Base-by-base conservation (phyloP, 1,140 invertebrate species). In the Asbolus verrucosus region DNA sequence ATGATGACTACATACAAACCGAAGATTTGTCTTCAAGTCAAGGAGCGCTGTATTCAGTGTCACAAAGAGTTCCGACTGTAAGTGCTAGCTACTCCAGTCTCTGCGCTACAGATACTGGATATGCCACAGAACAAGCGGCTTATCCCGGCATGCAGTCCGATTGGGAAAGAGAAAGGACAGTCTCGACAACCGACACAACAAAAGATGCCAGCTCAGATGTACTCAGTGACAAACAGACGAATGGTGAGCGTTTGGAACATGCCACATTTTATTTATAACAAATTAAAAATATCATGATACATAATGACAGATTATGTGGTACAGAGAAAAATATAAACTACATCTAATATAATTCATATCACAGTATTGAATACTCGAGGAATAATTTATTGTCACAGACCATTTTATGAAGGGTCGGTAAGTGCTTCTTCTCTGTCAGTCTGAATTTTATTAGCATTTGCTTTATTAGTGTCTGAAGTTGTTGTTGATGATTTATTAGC, bases 11-110 rank as follows among this genome's bases (percentile, higher is more conserved):
- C 41, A 70, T 72, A 4, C 74, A 75, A 70, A 73, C 72, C 6
- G 75, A 74, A 30, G 74, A 78, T 18, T 46, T 74, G 36, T 70
- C 73, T 6, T 60, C 69, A 15, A 73, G 68, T 69, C 73, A 79
- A 61, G 74, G 72, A n/a, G 63, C 71, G 59, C 54, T 79, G 36
- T 80, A 80, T 69, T 79, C 78, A n/a, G 78, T 80, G 16, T 79
- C 79, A 1, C 79, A 80, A 65, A 54, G 77, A 18, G 69, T 80
- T 6, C 75, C 77, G 14, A 62, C 73, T 21, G 73, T 73, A 9
- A 77, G 69, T 66, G 59, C 65, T 6, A 78, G 69, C 69, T 79
- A 76, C 50, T 75, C 76, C n/a, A 77, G 66, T 73, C 54, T 76
- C n/a, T 75, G 76, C 63, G 61, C 60, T 2, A 66, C 54, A 14